Evolutionary conservation across 2,113 vertebrate species (phyloP), one percentile per base, ranked within the genome.

Genomic region (Oxygymnocypris stewartii): DNA sequence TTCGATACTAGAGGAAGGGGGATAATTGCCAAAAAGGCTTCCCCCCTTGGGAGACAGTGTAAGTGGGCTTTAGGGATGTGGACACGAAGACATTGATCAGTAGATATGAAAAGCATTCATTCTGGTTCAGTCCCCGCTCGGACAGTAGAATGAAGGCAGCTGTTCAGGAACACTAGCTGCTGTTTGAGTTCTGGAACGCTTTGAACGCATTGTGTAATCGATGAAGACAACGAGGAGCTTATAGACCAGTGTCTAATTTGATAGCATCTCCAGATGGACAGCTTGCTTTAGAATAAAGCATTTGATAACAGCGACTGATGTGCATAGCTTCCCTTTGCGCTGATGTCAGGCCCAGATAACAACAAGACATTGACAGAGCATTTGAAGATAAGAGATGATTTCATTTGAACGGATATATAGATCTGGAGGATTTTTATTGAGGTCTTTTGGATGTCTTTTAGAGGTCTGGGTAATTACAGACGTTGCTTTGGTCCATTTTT

Each of bases 201-300:
- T 80, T 86, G 80, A 88, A 88, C 77, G 54, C n/a, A 42, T 76
- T 73, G 69, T 49, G 77, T 73, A 76, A 69, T 69, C 73, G 42
- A 35, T 35, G 28, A 18, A 61, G 23, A 87, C 80, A 78, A 83
- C 54, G 57, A 75, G 16, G 71, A 78, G 73, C 86, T 67, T 67
- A 49, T 71, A 84, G 76, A 59, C 67, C 79, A 51, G 71, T 51
- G 54, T 85, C 86, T 20, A 54, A 49, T 85, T 79, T 57, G 86
- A 87, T 87, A 82, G 81, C 74, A 59, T 89, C 84, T 85, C 77
- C 83, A 69, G 78, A 79, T 44, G 54, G 79, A 59, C 79, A 61
- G 67, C 78, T 86, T 74, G 79, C 73, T 23, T 67, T 40, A 47
- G 79, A 87, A 76, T 69, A 89, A 86, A 88, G 78, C 16, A 37